Evolutionary conservation across 1,140 invertebrate species (phyloP).

Genomic region (Drosophila parabipectinata): DNA sequence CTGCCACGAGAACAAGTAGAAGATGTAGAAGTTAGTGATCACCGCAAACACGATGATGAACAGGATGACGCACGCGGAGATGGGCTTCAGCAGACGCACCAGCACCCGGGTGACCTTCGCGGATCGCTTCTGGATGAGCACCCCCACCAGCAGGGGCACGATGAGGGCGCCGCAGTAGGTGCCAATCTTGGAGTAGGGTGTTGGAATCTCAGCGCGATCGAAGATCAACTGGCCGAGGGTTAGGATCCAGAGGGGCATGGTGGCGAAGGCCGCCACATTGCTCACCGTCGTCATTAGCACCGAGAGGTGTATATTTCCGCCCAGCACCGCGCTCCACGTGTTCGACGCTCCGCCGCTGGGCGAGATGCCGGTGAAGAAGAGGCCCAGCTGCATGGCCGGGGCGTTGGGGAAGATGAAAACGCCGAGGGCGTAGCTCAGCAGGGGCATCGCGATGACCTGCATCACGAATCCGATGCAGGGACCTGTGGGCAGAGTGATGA

Average conservation of each 20-base stretch:
- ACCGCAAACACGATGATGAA: conserved; percentile 97
- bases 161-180: conserved; percentile 91
- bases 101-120: conserved; percentile 89
- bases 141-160: conserved; percentile 92
- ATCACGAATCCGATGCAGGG: conserved; percentile 92
- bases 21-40: conserved; percentile 95
- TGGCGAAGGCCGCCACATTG: conserved; percentile 93
- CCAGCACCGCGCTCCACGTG: conserved; percentile 95
- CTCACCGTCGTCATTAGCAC: conserved; percentile 97
- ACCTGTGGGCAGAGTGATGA: conserved; percentile 90
- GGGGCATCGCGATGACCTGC: conserved; percentile 95
- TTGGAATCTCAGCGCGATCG: conserved; percentile 87
- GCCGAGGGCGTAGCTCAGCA: conserved; percentile 92
- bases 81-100: conserved; percentile 93
- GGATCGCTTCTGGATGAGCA: conserved; percentile 89
- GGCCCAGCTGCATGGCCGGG: conserved; percentile 90
- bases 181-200: conserved; percentile 93
- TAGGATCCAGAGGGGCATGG: conserved; percentile 98
- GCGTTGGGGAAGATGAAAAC: conserved; percentile 89
- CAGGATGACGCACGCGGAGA: conserved; percentile 92
- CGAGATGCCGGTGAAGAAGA: conserved; percentile 96
- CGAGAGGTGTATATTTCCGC: conserved; percentile 94
- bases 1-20: conserved; percentile 94
- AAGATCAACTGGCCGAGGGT: conserved; percentile 95
- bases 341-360: conserved; percentile 98